Conservation (phyloP, 2,888 invertebrate species). For the Bembecia ichneumoniformis region DNA sequence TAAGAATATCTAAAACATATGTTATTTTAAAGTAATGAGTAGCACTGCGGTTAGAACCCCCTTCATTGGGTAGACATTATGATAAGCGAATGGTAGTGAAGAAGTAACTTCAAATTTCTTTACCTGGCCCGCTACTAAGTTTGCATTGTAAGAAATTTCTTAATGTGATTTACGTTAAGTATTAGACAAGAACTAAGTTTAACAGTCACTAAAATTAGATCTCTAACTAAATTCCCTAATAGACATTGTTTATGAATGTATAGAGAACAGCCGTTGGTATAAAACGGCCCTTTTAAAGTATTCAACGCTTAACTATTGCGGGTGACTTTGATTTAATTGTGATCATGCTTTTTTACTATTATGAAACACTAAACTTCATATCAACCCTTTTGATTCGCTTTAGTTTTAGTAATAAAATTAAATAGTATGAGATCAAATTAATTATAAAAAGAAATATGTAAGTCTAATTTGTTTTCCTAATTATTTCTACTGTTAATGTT, state of each 20-base stretch:
- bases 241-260: not conserved
- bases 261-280: too few relatives aligned
- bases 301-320: too few relatives aligned
- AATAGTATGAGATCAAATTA: conserved; percentile 18
- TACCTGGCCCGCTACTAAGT: not conserved
- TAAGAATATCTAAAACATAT: too few relatives aligned
- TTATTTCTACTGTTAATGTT: conserved; percentile 32
- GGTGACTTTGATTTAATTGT: not conserved
- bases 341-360: not conserved
- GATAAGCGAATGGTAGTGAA: conserved; percentile 18
- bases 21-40: too few relatives aligned
- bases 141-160: not conserved
- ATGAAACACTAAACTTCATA: not conserved
- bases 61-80: conserved; percentile 26
- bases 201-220: not conserved
- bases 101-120: not conserved
- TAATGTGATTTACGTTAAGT: not conserved
- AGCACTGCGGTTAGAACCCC: too few relatives aligned
- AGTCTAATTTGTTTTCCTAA: conserved; percentile 23
- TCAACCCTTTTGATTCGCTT: conserved; percentile 2
- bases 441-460: conserved; percentile 17
- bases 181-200: not conserved
- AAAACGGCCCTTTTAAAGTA: too few relatives aligned
- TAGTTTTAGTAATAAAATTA: conserved; percentile 15
- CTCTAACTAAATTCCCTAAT: not conserved